phyloP scores from a whole-genome alignment of 2,113 vertebrate species.

The Pollachius pollachius region DNA sequence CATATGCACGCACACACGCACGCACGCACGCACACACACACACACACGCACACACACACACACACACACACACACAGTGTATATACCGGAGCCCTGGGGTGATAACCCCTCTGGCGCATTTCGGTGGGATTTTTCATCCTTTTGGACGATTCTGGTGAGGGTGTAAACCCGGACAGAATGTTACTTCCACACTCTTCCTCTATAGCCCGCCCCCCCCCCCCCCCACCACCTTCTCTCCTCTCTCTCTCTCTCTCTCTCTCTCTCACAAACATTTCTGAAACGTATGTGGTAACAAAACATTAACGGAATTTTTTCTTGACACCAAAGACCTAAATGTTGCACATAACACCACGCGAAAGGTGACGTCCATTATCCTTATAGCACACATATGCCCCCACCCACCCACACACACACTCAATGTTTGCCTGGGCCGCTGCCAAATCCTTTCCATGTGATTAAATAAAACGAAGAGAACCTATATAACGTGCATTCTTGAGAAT shows the following conservation, averaged over 20 bases:
- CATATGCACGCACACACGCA: background rate
- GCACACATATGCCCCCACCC: constrained; percentile 24
- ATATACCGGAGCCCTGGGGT: no score
- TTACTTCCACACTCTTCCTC: background rate
- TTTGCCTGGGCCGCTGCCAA: constrained; percentile 47
- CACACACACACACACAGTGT: no score
- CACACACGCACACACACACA: background rate
- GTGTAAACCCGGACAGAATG: no score
- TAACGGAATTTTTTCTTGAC: constrained; percentile 8
- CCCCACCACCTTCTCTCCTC: background rate
- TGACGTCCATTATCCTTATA: background rate
- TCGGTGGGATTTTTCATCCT: no score
- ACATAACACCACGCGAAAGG: background rate
- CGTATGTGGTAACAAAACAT: constrained; percentile 13
- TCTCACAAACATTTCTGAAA: background rate
- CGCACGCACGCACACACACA: background rate
- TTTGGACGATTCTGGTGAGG: no score
- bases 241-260: background rate
- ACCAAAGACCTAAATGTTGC: background rate
- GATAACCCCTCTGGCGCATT: no score
- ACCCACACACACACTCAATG: constrained; percentile 19
- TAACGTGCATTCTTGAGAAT: constrained; percentile 56
- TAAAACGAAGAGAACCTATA: constrained; percentile 62
- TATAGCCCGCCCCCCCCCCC: constrained; percentile 27
- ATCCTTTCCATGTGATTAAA: constrained; percentile 70